phyloP scores from a whole-genome alignment of 2,113 vertebrate genomes.

The Nycticorax nycticorax region DNA sequence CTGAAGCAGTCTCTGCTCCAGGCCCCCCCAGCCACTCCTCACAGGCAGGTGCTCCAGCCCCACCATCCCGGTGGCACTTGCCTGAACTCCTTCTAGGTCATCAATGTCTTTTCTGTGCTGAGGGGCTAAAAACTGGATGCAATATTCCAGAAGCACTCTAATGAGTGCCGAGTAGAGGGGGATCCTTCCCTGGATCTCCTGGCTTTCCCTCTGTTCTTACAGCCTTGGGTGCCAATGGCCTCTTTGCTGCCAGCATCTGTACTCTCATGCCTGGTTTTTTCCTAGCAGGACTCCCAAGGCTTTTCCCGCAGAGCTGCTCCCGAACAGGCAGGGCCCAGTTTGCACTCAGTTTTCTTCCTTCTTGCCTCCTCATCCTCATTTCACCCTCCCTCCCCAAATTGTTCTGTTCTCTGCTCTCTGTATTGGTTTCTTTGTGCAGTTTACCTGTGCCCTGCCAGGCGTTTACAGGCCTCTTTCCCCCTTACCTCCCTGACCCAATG shows the following conservation, averaged over 20 bases:
- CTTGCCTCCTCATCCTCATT: background rate
- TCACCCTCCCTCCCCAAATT: background rate
- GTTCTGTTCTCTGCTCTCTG: background rate
- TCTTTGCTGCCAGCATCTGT: background rate
- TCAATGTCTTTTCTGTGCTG: background rate
- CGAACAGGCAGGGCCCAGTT: background rate
- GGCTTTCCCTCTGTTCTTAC: background rate
- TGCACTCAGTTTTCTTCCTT: fast-evolving
- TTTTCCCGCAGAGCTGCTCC: background rate
- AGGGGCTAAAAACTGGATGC: background rate
- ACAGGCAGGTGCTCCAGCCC: background rate
- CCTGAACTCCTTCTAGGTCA: background rate
- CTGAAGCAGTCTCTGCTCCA: background rate
- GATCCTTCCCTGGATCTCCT: background rate
- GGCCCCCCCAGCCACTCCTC: background rate
- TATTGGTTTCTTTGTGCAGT: background rate
- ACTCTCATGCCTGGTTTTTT: background rate
- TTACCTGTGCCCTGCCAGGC: background rate
- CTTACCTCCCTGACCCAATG: background rate
- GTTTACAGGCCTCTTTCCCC: background rate
- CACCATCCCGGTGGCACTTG: fast-evolving
- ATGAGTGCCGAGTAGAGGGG: background rate
- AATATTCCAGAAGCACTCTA: background rate
- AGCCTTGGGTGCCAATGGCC: background rate
- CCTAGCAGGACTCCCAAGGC: background rate